phyloP scores from a whole-genome alignment of 2,888 invertebrate species.

The Acleris literana region DNA sequence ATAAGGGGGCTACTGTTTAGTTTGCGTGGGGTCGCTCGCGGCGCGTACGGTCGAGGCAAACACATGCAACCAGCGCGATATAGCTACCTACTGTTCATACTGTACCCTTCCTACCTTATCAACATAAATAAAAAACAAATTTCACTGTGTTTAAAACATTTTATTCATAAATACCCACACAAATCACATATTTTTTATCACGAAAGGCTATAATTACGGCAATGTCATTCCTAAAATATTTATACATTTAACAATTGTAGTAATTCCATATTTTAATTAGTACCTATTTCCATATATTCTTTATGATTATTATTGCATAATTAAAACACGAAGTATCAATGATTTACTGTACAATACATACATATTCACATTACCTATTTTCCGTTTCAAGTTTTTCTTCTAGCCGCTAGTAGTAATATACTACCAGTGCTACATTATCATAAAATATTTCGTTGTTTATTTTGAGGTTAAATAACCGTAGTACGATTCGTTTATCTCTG shows the following conservation, averaged over 20 bases:
- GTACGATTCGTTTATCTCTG: no score
- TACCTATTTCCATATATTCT: constrained; percentile 4
- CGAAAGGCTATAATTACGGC: constrained; percentile 53
- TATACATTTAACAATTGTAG: constrained; percentile 5
- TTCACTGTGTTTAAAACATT: constrained; percentile 10
- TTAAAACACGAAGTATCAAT: not conserved
- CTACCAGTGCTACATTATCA: constrained; percentile 40
- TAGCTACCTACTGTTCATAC: no score
- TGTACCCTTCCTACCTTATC: no score
- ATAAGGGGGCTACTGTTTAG: no score
- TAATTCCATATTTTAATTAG: not conserved
- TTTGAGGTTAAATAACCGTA: not conserved
- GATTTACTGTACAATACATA: not conserved
- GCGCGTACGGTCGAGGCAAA: no score
- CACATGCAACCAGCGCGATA: no score
- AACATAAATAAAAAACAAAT: no score
- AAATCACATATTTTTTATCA: constrained; percentile 68
- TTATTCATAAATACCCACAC: constrained; percentile 66
- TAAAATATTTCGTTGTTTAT: not conserved
- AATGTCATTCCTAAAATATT: constrained; percentile 38
- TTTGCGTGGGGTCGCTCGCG: no score
- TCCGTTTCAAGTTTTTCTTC: no score
- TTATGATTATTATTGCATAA: constrained; percentile 10
- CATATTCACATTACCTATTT: constrained; percentile 11
- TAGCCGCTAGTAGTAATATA: constrained; percentile 53